phyloP scores from a whole-genome alignment of 2,797 vertebrate species.

The Platyrinchus mystaceus region DNA sequence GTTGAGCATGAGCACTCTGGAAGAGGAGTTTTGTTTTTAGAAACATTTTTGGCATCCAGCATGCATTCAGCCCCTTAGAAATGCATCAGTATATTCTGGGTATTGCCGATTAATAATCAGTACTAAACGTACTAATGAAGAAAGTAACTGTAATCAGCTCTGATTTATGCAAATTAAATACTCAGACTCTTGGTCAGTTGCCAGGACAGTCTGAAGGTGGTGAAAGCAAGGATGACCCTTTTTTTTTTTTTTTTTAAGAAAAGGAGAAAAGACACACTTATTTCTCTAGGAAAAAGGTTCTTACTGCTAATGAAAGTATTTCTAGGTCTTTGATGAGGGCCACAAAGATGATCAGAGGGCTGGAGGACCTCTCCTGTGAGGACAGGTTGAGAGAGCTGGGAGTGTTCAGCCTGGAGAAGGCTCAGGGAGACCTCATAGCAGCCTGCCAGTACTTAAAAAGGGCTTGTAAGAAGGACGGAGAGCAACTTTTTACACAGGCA shows the following conservation, averaged over 20 bases:
- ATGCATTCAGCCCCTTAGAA: not conserved
- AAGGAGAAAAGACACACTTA: not conserved
- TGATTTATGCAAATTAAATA: constrained; percentile 42
- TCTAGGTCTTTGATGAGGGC: not conserved
- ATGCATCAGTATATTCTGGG: not conserved
- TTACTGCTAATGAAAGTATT: not conserved
- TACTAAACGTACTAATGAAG: constrained; percentile 29
- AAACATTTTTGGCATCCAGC: not conserved
- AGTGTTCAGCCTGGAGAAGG: not conserved
- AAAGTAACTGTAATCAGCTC: constrained; percentile 11
- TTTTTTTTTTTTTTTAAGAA: not conserved
- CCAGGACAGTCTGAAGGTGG: constrained; percentile 5
- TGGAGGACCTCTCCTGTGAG: not conserved
- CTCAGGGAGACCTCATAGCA: too few species aligned
- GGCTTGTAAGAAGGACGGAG: not conserved
- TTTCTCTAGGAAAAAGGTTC: not conserved
- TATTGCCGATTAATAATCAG: constrained; percentile 21
- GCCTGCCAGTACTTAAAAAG: not conserved
- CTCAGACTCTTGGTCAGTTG: constrained; percentile 34
- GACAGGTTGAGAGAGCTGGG: not conserved
- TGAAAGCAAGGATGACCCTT: not conserved
- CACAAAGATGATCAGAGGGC: not conserved
- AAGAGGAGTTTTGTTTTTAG: not conserved
- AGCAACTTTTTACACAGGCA: not conserved
- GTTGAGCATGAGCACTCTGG: not conserved